phyloP scores from a whole-genome alignment of 2,797 vertebrate species.

The Thripadectes ignobilis region DNA sequence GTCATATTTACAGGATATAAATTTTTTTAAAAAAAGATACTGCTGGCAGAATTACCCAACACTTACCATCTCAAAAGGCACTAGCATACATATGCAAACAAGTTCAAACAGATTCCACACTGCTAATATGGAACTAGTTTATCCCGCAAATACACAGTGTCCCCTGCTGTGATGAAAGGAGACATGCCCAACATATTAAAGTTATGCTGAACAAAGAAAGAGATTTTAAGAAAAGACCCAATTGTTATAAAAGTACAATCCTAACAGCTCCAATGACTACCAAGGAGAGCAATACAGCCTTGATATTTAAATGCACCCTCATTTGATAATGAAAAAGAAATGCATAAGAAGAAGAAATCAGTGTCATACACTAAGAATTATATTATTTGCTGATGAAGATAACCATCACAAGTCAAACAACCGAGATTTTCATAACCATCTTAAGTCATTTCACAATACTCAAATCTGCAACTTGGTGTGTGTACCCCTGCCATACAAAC shows the following conservation, averaged over 20 bases:
- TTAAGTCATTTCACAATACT: not conserved
- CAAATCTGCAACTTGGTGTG: not conserved
- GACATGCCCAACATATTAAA: not conserved
- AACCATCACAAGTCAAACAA: not conserved
- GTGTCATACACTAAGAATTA: not conserved
- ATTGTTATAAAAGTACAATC: not conserved
- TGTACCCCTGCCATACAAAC: not conserved
- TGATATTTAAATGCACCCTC: not conserved
- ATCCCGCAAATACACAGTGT: constrained; percentile 31
- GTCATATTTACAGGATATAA: not conserved
- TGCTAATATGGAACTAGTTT: constrained; percentile 41
- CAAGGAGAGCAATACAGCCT: not conserved
- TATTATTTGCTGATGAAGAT: not conserved
- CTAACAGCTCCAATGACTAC: not conserved
- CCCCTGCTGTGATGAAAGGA: constrained; percentile 61
- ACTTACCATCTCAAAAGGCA: not conserved
- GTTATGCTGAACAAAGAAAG: constrained; percentile 16
- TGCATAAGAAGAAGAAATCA: not conserved
- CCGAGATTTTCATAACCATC: not conserved
- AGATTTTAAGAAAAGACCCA: constrained; percentile 16
- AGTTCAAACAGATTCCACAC: constrained; percentile 21
- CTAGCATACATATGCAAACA: constrained; percentile 15
- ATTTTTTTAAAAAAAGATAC: not conserved
- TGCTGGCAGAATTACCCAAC: not conserved
- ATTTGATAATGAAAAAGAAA: not conserved